Percentiles rank a stretch among this genome's conserved stretches.
Conservation (phyloP, 2,113 vertebrate genomes). For the Lipotes vexillifer region DNA sequence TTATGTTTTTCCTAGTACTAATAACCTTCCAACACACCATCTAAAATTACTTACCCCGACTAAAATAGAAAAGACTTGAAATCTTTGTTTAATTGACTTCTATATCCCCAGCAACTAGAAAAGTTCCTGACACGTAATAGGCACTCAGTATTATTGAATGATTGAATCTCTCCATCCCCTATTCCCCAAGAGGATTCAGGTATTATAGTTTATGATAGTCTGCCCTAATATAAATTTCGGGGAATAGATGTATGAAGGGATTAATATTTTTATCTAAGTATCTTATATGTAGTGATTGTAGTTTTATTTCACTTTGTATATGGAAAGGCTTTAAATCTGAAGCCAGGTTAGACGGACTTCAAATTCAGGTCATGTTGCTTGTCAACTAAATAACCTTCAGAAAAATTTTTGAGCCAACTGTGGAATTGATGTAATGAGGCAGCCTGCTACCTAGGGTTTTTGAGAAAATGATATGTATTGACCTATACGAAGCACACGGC, state of each 20-base stretch:
- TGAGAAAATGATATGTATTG: background rate
- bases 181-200: background rate
- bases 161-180: background rate
- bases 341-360: background rate
- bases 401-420: background rate
- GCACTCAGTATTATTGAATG: background rate
- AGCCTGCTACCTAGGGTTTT: slow-evolving; percentile 11
- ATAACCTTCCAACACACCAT: background rate
- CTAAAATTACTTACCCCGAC: background rate
- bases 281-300: background rate
- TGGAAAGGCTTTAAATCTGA: background rate
- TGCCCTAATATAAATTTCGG: background rate
- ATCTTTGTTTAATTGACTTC: background rate
- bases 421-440: slow-evolving; percentile 15
- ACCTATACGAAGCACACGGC: background rate
- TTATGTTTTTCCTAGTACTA: background rate
- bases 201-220: background rate
- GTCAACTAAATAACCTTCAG: slow-evolving; percentile 19
- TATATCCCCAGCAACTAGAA: background rate
- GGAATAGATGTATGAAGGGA: background rate
- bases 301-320: slow-evolving; percentile 1
- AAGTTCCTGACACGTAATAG: background rate
- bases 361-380: slow-evolving; percentile 24
- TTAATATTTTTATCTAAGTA: background rate
- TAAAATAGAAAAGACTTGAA: background rate